Base-by-base conservation (phyloP, 2,888 invertebrate genomes). In the Osmoderma eremita region DNA sequence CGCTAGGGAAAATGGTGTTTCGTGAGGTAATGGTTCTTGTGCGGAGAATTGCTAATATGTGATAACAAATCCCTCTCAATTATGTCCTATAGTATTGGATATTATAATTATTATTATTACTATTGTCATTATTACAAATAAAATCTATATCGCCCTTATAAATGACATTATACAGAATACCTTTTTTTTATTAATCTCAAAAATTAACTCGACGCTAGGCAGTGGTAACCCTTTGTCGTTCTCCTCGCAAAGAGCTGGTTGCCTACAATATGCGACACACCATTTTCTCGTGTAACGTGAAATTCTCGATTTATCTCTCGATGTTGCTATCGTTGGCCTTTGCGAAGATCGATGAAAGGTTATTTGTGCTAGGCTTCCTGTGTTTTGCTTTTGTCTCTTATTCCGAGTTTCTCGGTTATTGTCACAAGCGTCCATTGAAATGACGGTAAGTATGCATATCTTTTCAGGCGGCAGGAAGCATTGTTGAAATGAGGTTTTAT, bases 1-100 rank as follows among this genome's bases (percentile, higher is more conserved):
- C 79, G 78, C 74, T 79, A 77, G 71, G 56, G 67, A 61, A 71
- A 72, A 72, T 76, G 75, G 74, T 73, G 73, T 73, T 74, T 75
- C 72, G 73, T 73, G 72, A 70, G 73, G 69, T 70, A 63, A 67
- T 63, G 58, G 63, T 71, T 56, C 67, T 66, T 65, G 58, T 65
- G 64, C 65, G 64, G 61, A 65, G 62, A 67, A 62, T 61, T 50
- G 45, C 62, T 22, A 51, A 66, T 48, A 42, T 49, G 63, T 63
- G 54, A 68, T 67, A 67, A 45, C 50, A 22, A 51, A 22, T 39
- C 42, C 42, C 42, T 51, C 12, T 64, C 64, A 45, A 39, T 64
- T 53, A 18, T 53, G 41, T 51, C 50, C 13, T 50, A 38, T 62
- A 54, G 38, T 62, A 65, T 58, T 65, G 36, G 51, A 38, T 63